phyloP scores from a whole-genome alignment of 1,140 invertebrate species.

The Cydia amplana region DNA sequence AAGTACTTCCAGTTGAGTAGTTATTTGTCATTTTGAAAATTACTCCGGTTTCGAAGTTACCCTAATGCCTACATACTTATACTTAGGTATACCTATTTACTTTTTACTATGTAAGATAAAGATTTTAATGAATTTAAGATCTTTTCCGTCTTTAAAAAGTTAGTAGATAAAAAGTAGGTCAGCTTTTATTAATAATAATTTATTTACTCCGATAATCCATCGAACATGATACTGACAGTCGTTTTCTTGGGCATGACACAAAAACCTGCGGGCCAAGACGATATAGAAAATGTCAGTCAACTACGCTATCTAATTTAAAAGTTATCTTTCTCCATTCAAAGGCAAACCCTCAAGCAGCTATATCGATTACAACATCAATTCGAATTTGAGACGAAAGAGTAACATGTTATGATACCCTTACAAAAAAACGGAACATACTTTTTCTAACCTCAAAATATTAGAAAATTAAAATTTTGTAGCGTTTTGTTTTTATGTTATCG shows the following conservation, averaged over 20 bases:
- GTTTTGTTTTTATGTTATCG: neutral
- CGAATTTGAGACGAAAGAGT: constrained; percentile 34
- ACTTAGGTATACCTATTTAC: no score
- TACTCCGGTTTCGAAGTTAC: no score
- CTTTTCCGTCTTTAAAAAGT: no score
- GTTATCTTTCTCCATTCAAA: constrained; percentile 14
- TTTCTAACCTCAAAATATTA: neutral
- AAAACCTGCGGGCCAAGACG: constrained; percentile 21
- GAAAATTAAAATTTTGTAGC: neutral
- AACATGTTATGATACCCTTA: constrained; percentile 41
- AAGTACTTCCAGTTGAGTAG: no score
- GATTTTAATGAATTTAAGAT: no score
- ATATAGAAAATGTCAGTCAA: constrained; percentile 27
- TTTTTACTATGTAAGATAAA: no score
- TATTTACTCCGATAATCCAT: neutral
- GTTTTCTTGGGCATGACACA: constrained; percentile 5
- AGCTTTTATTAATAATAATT: no score
- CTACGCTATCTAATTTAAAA: constrained; percentile 15
- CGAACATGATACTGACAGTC: constrained; percentile 12
- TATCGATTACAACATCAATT: constrained; percentile 40
- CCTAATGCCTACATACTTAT: no score
- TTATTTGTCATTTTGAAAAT: no score
- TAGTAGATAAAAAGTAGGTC: no score
- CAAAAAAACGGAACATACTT: constrained; percentile 17
- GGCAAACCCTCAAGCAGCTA: constrained; percentile 37